These are phyloP conservation scores for Goniozus legneri DNA, from an alignment of 1,140 invertebrate genomes.

Conservation along the genomic window DNA sequence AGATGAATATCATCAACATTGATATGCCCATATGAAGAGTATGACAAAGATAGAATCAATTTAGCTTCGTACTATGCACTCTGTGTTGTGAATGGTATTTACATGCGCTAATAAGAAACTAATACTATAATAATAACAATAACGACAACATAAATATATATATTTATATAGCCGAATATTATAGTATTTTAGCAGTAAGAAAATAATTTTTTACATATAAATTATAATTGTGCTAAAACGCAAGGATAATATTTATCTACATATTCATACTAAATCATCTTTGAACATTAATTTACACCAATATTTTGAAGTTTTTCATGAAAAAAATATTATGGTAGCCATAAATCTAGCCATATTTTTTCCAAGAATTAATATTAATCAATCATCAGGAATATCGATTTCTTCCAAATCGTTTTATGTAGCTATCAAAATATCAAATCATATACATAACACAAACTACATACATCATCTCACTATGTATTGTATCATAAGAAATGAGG, in stretches of 20 bases:
- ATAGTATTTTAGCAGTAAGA: constrained; percentile 52
- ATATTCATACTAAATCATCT: constrained; percentile 28
- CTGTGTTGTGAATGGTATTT: constrained; percentile 55
- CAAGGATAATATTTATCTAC: constrained; percentile 46
- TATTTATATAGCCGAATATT: constrained; percentile 52
- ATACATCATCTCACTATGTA: no score
- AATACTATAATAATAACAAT: constrained; percentile 37
- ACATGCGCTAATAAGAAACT: constrained; percentile 24
- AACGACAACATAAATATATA: constrained; percentile 37
- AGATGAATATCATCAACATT: no score
- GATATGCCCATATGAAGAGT: no score
- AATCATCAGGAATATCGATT: no score
- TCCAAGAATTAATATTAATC: no score
- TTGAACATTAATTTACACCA: background rate
- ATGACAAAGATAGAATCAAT: constrained; percentile 36
- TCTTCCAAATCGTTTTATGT: no score
- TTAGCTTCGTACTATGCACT: constrained; percentile 55
- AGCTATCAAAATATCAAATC: no score
- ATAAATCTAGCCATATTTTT: no score
- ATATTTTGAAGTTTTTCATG: no score
- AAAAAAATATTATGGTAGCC: no score
- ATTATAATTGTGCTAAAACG: constrained; percentile 41
- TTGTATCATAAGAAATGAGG: no score
- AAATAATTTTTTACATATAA: constrained; percentile 54
- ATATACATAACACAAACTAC: no score